Base-by-base conservation (phyloP, 2,113 vertebrate species). In the Narcine bancroftii region DNA sequence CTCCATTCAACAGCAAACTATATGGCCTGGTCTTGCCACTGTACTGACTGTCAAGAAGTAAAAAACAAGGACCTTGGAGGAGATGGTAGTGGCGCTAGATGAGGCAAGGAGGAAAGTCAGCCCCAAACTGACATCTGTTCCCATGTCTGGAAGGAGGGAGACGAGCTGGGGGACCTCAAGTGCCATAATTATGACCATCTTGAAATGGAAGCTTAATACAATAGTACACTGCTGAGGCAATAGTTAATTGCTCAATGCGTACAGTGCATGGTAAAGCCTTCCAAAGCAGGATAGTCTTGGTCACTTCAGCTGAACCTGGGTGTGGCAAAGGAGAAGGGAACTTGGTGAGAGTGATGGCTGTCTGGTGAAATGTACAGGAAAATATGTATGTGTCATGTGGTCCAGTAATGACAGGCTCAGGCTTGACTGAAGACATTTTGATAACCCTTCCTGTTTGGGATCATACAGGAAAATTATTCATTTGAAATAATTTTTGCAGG, bases 351-450 rank as follows among this genome's bases (percentile, higher is more conserved):
- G 26, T 50, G 77, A 50, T 47, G 26, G 2, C 50, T n/a, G 47
- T 50, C 13, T 50, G 15, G 50, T 24, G 42, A 79, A 45, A 47
- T 24, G 6, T 21, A 19, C 77, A 81, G 77, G 47, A 50, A 79
- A 39, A 21, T 81, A 3, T 47, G 21, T 33, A 19, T 85, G 9
- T 83, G 50, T 85, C 5, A 85, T n/a, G 53, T 53, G 29, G 81
- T 85, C 50, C n/a, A 10, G 50, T 85, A 56, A 85, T 29, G 81
- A 50, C 50, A 56, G 50, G 47, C 47, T 50, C 2, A 29, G 26
- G 81, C 50, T 36, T 85, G 50, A 53, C 50, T 81, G 81, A 85
- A 56, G 33, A 85, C n/a, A 53, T 85, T 56, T 79, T 85, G 47
- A 50, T 85, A 53, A 85, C 29, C 10, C 50, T 85, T 11, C 47